These are phyloP conservation scores for Aphaenogaster rudis DNA, from an alignment of 1,140 invertebrate genomes.

Conservation along the genomic window DNA sequence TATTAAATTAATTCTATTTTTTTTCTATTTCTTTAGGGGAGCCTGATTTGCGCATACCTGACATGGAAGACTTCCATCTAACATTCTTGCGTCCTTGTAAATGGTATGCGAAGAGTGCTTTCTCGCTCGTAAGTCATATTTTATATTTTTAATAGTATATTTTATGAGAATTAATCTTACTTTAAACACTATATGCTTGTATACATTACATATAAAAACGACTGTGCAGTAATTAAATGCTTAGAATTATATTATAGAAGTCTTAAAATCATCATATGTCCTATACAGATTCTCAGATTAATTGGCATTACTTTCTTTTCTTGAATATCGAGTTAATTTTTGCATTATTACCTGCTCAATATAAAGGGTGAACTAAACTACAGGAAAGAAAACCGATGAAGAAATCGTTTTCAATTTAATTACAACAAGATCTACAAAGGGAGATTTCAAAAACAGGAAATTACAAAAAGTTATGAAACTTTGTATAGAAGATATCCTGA, in stretches of 20 bases:
- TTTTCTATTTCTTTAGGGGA: slow-evolving; percentile 78
- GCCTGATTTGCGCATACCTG: slow-evolving; percentile 79
- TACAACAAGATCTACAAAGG: neutral
- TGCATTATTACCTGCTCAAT: neutral
- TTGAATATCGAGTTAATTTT: neutral
- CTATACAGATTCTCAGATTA: neutral
- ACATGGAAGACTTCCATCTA: slow-evolving; percentile 79
- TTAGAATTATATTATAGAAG: neutral
- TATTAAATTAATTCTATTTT: neutral
- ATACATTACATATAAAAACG: neutral
- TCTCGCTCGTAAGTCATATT: slow-evolving; percentile 80
- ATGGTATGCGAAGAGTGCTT: slow-evolving; percentile 85
- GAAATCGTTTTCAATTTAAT: neutral
- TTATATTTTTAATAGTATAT: neutral
- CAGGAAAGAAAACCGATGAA: neutral
- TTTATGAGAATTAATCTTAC: neutral
- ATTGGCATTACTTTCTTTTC: neutral
- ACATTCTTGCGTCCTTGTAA: slow-evolving; percentile 86
- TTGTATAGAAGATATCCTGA: no score
- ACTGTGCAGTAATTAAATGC: neutral
- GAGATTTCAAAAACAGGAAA: no score
- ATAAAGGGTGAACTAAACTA: neutral
- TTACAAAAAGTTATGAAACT: no score
- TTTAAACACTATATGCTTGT: neutral
- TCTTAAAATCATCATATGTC: neutral